Evolutionary conservation across 2,113 vertebrate genomes (phyloP), one percentile per base, ranked within the genome.

Genomic region (Nycticryphes semicollaris): DNA sequence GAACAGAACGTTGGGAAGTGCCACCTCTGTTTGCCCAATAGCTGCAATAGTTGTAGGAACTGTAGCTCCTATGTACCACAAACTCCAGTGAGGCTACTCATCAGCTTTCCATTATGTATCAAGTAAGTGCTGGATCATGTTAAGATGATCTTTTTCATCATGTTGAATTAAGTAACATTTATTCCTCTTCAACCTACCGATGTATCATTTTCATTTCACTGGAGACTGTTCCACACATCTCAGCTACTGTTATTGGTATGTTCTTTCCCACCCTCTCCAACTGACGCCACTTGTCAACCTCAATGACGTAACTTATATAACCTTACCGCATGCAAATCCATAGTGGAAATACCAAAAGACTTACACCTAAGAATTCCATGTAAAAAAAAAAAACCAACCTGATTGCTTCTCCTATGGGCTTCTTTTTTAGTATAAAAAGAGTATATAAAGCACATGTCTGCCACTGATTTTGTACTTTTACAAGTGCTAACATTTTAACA

Each of bases 401-500:
- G 33, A 79, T 54, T 94, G 77, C 79, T 96, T 96, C 68, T 90
- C 84, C 79, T 59, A 6, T 10, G 16, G 81, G 37, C 33, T 27
- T 74, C 45, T 82, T 89, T 96, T 89, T 39, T 56, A 17, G 47
- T 48, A 72, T 17, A 85, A 82, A 68, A 95, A 62, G 67, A 89
- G 50, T 97, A 13, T 88, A 96, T 97, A 97, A 97, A 97, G 83
- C 73, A 88, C 76, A 96, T 51, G 73, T 74, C 91, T 97, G 66
- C 77, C 4, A 18, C 88, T 64, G 74, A 96, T 96, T 92, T 90
- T 92, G 86, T 88, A 85, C 88, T 91, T 97, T 91, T 96, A 89
- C 89, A 97, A 97, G 97, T 93, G 97, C 96, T 98, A 98, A 98
- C 97, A 98, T 98, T 98, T 98, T 98, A 98, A 97, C 97, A 98